Evolutionary conservation across 1,140 invertebrate species (phyloP), one percentile per base, ranked within the genome.

Genomic region (Oryzaephilus surinamensis): DNA sequence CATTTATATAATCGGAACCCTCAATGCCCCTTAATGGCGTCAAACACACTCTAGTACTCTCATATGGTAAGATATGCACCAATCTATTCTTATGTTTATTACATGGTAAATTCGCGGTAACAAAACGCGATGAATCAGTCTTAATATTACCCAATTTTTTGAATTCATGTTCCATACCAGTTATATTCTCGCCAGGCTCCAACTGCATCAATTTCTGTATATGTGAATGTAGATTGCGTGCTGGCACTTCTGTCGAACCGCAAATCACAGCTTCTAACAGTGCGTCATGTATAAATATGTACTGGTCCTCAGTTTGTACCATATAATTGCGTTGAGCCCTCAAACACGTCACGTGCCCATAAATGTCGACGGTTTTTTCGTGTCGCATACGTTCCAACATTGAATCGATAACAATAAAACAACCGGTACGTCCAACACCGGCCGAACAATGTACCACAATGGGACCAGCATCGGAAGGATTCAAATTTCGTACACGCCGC

Each of bases 71-170:
- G 57, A 98, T 95, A 65, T 97, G 94, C 7, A 97, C 88, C 50
- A 97, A 68, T 51, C 96, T 77, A 64, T 99, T 99, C 70, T 99
- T 99, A 59, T 93, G 89, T 61, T 97, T 96, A 65, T 99, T 99
- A 52, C 86, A 85, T 0, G 92, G 86, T 52, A 97, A 67, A 65
- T 95, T 98, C 34, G 95, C 96, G 38, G 87, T 94, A 28, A 92
- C 83, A 62, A 98, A 98, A 45, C 92, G 79, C 46, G 83, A 83
- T 14, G 91, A 92, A 60, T 95, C 91, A 35, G 85, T 82, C 64
- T 95, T 95, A 58, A 97, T 87, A 54, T 92, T 93, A 8, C 91
- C 81, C 30, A 99, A 68, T 63, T 93, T 95, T 74, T 96, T 97
- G 61, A 98, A 99, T 65, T 99, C 96, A 45, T 97, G 72, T 64